Evolutionary conservation across 2,113 vertebrate genomes (phyloP).

Genomic region (Passer domesticus): DNA sequence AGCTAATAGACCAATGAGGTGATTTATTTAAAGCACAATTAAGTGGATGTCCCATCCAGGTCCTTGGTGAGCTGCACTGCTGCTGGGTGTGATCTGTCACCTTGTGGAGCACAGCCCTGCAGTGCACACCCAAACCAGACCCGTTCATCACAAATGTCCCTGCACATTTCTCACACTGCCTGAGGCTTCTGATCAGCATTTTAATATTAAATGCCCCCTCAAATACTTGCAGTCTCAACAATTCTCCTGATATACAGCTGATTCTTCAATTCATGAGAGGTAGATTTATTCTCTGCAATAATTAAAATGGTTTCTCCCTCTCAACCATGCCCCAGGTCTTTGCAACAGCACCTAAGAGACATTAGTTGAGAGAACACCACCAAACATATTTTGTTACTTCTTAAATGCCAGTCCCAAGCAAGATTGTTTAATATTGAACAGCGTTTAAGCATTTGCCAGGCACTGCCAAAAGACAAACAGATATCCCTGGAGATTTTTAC

Average conservation of each 20-base stretch:
- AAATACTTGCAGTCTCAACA: neutral
- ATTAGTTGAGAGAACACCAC: neutral
- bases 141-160: neutral
- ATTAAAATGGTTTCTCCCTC: neutral
- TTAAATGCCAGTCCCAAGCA: neutral
- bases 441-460: neutral
- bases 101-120: neutral
- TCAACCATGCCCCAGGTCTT: neutral
- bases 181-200: neutral
- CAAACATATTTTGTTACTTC: neutral
- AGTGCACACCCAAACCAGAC: neutral
- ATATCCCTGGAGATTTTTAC: constrained; percentile 7
- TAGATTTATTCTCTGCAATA: neutral
- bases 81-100: neutral
- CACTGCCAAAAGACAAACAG: constrained; percentile 12
- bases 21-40: neutral
- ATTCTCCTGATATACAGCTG: neutral
- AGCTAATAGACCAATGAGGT: neutral
- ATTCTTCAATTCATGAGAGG: neutral
- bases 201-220: neutral
- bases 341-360: neutral
- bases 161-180: neutral
- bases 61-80: neutral
- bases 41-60: neutral
- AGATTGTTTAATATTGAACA: neutral